phyloP scores from a whole-genome alignment of 2,797 vertebrate species.

The Crocodylus rhombifer region DNA sequence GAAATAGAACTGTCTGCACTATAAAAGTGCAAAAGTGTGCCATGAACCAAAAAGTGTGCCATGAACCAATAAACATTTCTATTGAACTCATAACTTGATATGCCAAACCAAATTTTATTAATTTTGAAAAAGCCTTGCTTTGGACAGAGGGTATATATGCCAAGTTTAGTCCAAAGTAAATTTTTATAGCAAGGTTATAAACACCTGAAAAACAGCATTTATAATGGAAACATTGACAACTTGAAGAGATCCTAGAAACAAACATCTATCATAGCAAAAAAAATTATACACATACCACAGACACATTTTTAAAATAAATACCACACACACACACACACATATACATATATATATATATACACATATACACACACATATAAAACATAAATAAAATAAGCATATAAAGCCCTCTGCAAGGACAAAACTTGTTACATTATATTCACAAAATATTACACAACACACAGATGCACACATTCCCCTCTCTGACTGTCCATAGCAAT shows the following conservation, averaged over 20 bases:
- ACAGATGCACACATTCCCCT: conserved; percentile 46
- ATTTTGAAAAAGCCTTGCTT: background rate
- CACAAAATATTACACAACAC: conserved; percentile 36
- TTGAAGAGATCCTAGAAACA: conserved; percentile 17
- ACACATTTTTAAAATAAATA: too few relatives aligned
- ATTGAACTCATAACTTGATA: conserved; percentile 21
- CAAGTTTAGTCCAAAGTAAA: background rate
- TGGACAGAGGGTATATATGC: background rate
- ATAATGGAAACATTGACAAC: conserved; percentile 23
- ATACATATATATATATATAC: too few relatives aligned
- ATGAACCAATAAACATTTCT: background rate
- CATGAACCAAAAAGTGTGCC: background rate
- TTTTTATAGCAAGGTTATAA: conserved; percentile 38
- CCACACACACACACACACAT: too few relatives aligned
- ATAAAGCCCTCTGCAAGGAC: conserved; percentile 41
- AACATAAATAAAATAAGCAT: conserved; percentile 35
- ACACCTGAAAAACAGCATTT: conserved; percentile 23
- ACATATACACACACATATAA: too few relatives aligned
- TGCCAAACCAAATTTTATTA: background rate
- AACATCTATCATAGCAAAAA: conserved; percentile 29
- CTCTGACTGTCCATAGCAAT: conserved; percentile 63
- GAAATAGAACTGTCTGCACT: background rate
- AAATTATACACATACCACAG: background rate
- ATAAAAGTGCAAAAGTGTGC: background rate
- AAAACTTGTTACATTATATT: conserved; percentile 9